These are phyloP conservation scores for Microctenopoma stevenorrisi DNA, from an alignment of 2,797 vertebrate genomes.

Conservation along the genomic window DNA sequence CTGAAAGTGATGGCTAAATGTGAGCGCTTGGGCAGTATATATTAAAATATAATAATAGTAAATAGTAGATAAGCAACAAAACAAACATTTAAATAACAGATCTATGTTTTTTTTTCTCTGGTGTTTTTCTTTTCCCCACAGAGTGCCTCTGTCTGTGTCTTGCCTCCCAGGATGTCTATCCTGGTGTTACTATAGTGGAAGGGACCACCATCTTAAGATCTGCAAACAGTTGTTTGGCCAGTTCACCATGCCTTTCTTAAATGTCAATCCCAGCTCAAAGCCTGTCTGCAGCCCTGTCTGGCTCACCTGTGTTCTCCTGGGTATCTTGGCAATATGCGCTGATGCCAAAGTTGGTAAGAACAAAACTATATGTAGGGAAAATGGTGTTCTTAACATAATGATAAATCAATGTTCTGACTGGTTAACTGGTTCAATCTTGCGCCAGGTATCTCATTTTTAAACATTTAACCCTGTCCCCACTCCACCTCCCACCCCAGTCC, in stretches of 20 bases:
- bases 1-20: too few relatives aligned
- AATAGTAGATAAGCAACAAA: too few relatives aligned
- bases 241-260: conserved; percentile 51
- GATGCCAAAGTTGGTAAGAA: conserved; percentile 69
- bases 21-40: too few relatives aligned
- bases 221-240: conserved; percentile 11
- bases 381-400: neutral
- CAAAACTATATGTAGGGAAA: neutral
- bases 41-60: too few relatives aligned
- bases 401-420: neutral
- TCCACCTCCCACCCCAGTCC: conserved; percentile 34
- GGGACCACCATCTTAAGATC: conserved; percentile 22
- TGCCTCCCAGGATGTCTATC: conserved; percentile 47
- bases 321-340: conserved; percentile 27
- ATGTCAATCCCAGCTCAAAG: conserved; percentile 21
- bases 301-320: conserved; percentile 64
- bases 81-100: neutral
- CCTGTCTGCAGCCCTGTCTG: conserved; percentile 21
- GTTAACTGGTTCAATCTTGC: neutral
- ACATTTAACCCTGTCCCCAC: neutral
- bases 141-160: conserved; percentile 19
- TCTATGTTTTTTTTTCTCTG: neutral
- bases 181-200: conserved; percentile 46
- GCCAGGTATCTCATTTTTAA: neutral
- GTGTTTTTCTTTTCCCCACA: conserved; percentile 36